Base-by-base conservation (phyloP, 2,113 vertebrate species). In the Junco hyemalis region DNA sequence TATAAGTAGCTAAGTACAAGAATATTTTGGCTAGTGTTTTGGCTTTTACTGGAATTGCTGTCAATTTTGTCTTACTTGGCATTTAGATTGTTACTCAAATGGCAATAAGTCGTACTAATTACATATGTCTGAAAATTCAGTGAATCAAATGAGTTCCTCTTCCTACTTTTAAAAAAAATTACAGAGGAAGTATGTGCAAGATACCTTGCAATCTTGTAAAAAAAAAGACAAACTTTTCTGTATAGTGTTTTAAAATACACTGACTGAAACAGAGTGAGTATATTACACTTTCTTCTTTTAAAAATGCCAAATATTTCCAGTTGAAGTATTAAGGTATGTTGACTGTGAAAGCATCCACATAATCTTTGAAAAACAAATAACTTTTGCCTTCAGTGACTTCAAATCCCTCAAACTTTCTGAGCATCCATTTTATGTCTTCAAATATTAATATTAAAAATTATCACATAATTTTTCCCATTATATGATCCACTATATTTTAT, bases 361-460 rank as follows among this genome's bases (percentile, higher is more conserved):
- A 90, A 92, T 60, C 60, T 93, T 76, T 79, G 69, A 56, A 87
- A 96, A 95, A 90, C n/a, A 96, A 97, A 90, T 78, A 94, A 92
- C 63, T 91, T 93, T 23, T 59, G 13, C n/a, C 53, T 92, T 95
- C 73, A 70, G 17, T 86, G 36, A 31, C 76, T 92, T 93, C 54
- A 95, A 84, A 93, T 86, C 19, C 29, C 15, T 93, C 28, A 56
- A 73, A 45, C 47, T 81, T 96, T 88, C 73, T 88, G 28, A 80
- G 25, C 28, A 95, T 91, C 60, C 14, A 47, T 95, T 96, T 92
- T 47, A 69, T 59, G 29, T 91, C 60, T 92, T 90, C 23, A 60
- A 90, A 96, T 96, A 93, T 73, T 95, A 95, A 88, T 57, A 92
- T 29, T 81, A 90, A 95, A 94, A 92, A 94, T 63, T n/a, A 93